phyloP scores from a whole-genome alignment of 2,113 vertebrate species.

The Strix uralensis region DNA sequence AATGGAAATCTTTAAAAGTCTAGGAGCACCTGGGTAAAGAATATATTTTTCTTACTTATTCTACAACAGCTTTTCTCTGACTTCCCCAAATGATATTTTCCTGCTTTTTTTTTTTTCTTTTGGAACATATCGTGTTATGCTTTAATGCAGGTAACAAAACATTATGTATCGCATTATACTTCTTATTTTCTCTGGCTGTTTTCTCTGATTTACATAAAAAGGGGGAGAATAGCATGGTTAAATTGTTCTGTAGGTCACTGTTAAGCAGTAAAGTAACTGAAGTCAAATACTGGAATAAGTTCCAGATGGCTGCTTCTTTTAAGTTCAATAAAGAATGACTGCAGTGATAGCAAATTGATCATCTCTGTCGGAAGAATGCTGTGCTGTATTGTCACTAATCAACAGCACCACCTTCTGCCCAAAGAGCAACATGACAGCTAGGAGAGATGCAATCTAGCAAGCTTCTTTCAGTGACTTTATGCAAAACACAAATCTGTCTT shows the following conservation, averaged over 20 bases:
- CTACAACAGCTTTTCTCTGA: background rate
- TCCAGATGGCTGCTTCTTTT: constrained; percentile 51
- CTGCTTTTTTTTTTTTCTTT: background rate
- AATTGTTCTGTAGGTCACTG: constrained; percentile 31
- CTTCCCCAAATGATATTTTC: background rate
- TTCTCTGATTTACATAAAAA: constrained; percentile 54
- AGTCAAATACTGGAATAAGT: constrained; percentile 59
- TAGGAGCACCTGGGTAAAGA: background rate
- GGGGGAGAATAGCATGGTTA: background rate
- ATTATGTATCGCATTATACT: background rate
- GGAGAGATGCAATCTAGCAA: too few species aligned
- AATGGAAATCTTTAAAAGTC: background rate
- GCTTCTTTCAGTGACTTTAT: background rate
- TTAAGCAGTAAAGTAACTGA: constrained; percentile 52
- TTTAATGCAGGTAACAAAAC: background rate
- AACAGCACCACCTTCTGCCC: constrained; percentile 77
- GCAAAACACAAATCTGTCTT: background rate
- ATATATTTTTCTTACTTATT: background rate
- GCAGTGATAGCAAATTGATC: constrained; percentile 22
- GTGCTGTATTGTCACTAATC: constrained; percentile 11
- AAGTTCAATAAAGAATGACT: constrained; percentile 34
- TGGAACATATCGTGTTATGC: background rate
- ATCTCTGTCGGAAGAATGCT: background rate
- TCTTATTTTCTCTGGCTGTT: background rate
- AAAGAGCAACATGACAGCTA: background rate